Evolutionary conservation across 37 sponge, comb jelly and placozoan species (phyloP), one percentile per base, ranked within the genome.

Genomic region (Cliona cf. orientalis): DNA sequence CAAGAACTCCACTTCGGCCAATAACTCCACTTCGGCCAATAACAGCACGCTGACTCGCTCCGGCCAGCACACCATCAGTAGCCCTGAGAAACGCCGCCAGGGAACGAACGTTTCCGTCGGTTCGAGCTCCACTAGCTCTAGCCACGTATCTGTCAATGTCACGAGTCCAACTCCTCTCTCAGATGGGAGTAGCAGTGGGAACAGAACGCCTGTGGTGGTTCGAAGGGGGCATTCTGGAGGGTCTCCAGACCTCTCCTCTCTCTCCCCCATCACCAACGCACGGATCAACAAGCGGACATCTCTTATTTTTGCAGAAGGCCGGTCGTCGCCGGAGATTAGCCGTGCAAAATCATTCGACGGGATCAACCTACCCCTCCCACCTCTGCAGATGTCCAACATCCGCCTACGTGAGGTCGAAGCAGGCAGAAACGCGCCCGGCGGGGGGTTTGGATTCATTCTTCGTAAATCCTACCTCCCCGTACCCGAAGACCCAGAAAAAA

Each of bases 401-500:
- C 53, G 67, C 31, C 69, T 44, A 26, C 70, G 90, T 0, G 49
- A 71, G 26, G 90, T 89, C n/a, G 46, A 72, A 46, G 78, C 85
- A 9, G 39, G 58, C 14, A 81, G 71, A 44, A 93, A 81, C 46
- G 38, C 81, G 5, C 73, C 78, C 2, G 65, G 80, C 0, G 93
- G 93, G 5, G 93, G 93, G n/a, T 93, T 89, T 65, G 93, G 93
- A 17, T 88, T 93, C 78, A 85, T 84, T 36, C 86, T 93, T 11
- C 76, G 89, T 2, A 80, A 86, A 26, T 88, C 93, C 17, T 85
- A 80, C 77, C 88, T 85, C 19, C 93, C 93, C 19, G 78, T 75
- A 14, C 93, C 93, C 22, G 80, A 85, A 0, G 72, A 85, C 22
- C 82, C 93, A n/a, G 90, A 85, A 17, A 62, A 81, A 23, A 65